These are phyloP conservation scores for Otolemur garnettii DNA, from an alignment of 2,113 vertebrate genomes.

Conservation along the genomic window DNA sequence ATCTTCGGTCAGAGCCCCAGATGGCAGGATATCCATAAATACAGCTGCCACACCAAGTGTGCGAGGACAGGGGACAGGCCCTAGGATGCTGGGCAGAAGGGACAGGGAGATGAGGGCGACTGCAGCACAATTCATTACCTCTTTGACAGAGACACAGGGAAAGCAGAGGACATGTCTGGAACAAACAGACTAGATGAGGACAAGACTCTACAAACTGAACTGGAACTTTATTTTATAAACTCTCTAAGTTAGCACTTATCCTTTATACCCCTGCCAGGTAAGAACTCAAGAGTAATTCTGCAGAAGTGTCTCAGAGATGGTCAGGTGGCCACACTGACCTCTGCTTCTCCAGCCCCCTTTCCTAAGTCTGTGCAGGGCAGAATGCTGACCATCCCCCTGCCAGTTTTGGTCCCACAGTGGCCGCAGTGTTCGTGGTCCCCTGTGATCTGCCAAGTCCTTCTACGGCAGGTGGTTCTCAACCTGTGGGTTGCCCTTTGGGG, in stretches of 20 bases:
- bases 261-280: background rate
- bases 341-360: background rate
- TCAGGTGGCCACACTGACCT: too few relatives aligned
- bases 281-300: background rate
- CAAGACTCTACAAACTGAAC: background rate
- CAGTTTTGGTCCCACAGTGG: background rate
- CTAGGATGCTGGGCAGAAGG: background rate
- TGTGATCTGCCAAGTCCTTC: background rate
- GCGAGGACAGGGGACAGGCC: too few relatives aligned
- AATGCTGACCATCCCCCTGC: background rate
- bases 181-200: background rate
- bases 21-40: background rate
- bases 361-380: too few relatives aligned
- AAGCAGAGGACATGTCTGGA: background rate
- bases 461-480: too few relatives aligned
- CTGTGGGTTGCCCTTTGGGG: too few relatives aligned
- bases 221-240: background rate
- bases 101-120: too few relatives aligned
- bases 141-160: background rate
- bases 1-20: constrained; percentile 17
- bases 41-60: background rate
- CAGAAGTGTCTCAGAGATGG: background rate
- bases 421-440: fast-evolving
- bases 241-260: background rate
- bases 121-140: background rate